Conservation (phyloP, 2,113 vertebrate genomes). For the Tachysurus vachellii region DNA sequence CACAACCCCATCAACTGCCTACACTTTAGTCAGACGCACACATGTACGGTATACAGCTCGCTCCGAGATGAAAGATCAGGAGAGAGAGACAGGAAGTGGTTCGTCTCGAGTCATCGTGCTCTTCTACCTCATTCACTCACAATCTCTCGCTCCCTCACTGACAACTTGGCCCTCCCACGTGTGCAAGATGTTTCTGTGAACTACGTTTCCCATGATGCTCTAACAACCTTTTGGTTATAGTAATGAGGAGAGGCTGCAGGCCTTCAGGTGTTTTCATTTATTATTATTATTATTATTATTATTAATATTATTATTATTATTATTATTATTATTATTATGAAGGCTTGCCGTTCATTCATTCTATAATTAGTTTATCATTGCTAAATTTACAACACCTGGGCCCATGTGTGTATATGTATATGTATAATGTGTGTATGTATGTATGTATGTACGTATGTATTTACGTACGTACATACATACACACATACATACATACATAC, state of each 20-base stretch:
- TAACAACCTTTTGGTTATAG: background rate
- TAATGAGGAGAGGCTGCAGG: background rate
- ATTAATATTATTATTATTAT: background rate
- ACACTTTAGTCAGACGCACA: conserved; percentile 21
- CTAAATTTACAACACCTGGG: background rate
- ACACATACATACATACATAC: no score
- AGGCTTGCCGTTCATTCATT: background rate
- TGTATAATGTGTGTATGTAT: no score
- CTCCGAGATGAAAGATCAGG: conserved; percentile 31
- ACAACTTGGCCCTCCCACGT: background rate
- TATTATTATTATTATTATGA: background rate
- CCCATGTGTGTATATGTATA: no score
- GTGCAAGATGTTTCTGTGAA: conserved; percentile 27
- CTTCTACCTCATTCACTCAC: conserved; percentile 24
- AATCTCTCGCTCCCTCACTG: conserved; percentile 28
- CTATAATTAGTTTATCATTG: no score
- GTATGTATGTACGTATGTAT: no score
- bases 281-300: background rate
- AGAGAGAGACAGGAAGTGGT: conserved; percentile 50
- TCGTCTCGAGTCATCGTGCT: conserved; percentile 30
- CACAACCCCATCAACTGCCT: conserved; percentile 34
- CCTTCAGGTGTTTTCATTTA: background rate
- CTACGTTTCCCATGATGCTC: conserved; percentile 43
- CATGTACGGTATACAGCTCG: background rate
- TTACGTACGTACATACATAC: no score